Percentiles rank a stretch among this genome's conserved stretches.
Conservation (phyloP, 2,888 invertebrate species). For the Amiota mariae region DNA sequence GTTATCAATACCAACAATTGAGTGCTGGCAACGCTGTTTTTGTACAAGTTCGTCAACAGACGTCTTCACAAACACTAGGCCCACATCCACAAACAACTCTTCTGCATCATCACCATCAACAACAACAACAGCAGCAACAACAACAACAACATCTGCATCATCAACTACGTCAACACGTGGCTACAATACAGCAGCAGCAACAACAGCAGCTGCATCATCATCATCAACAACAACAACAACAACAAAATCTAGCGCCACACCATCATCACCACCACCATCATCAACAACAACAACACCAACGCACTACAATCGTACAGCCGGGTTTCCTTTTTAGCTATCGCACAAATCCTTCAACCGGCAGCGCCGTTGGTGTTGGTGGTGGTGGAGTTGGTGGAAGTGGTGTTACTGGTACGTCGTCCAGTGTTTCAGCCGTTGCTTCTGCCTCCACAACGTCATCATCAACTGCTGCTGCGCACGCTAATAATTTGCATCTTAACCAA, state of each 20-base stretch:
- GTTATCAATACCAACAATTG: conserved; percentile 60
- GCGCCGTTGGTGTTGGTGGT: conserved; percentile 4
- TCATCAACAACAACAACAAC: conserved; percentile 55
- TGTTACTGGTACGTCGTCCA: conserved; percentile 40
- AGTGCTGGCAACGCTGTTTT: conserved; percentile 61
- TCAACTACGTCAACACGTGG: conserved; percentile 47
- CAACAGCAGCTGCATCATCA: conserved; percentile 73
- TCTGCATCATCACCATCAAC: conserved; percentile 7
- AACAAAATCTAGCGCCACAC: conserved; percentile 40
- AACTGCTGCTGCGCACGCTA: conserved; percentile 15
- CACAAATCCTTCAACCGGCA: conserved; percentile 45
- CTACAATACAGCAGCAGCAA: conserved; percentile 63
- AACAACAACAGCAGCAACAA: conserved; percentile 15
- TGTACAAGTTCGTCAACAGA: conserved; percentile 59
- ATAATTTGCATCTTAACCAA: conserved; percentile 43
- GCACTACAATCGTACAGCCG: conserved; percentile 65
- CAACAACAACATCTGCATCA: conserved; percentile 35
- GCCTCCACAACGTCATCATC: conserved; percentile 1
- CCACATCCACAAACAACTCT: neutral
- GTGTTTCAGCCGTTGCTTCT: conserved; percentile 31
- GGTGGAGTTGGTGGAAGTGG: neutral
- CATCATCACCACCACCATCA: conserved; percentile 45
- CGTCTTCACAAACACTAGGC: conserved; percentile 30
- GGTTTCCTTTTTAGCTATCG: conserved; percentile 69
- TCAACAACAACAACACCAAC: conserved; percentile 54